Evolutionary conservation across 2,797 vertebrate genomes (phyloP).

Genomic region (Lates japonicus): DNA sequence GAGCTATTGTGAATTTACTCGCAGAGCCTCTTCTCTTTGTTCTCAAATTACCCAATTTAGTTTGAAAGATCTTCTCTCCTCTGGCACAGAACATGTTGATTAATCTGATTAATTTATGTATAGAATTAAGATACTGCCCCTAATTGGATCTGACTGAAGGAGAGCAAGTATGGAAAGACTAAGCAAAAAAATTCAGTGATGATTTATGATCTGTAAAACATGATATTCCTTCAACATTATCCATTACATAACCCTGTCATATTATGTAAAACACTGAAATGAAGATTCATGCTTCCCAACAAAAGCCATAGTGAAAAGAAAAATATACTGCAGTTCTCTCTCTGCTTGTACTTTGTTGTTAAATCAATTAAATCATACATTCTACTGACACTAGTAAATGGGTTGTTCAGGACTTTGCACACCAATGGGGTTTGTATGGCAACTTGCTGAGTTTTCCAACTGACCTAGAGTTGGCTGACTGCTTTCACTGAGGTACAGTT

Average conservation of each 20-base stretch:
- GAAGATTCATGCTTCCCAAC: constrained; percentile 17
- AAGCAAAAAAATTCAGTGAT: constrained; percentile 49
- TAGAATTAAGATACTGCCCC: constrained; percentile 68
- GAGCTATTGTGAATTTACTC: constrained; percentile 38
- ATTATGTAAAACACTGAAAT: constrained; percentile 1
- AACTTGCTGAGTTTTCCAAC: constrained; percentile 69
- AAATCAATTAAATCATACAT: constrained; percentile 58
- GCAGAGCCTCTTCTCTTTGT: constrained; percentile 53
- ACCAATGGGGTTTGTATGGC: constrained; percentile 74
- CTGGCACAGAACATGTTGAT: constrained; percentile 64
- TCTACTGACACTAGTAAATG: constrained; percentile 55
- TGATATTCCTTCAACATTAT: constrained; percentile 35
- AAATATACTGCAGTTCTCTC: constrained; percentile 25
- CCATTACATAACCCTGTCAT: constrained; percentile 49
- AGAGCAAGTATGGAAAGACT: constrained; percentile 43
- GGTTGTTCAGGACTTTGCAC: constrained; percentile 68
- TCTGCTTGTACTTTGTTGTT: constrained; percentile 35
- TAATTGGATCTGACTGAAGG: constrained; percentile 64
- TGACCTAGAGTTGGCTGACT: constrained; percentile 70
- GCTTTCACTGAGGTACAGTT: constrained; percentile 58
- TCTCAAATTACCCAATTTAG: constrained; percentile 61
- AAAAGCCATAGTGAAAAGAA: background rate
- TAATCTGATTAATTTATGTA: constrained; percentile 74
- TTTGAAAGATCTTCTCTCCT: constrained; percentile 60
- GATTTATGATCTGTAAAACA: constrained; percentile 57